A percentile compares a stretch with the other conserved stretches of the same genome.
Evolutionary conservation across 2,797 vertebrate species (phyloP).

Genomic region (Scyliorhinus canicula): DNA sequence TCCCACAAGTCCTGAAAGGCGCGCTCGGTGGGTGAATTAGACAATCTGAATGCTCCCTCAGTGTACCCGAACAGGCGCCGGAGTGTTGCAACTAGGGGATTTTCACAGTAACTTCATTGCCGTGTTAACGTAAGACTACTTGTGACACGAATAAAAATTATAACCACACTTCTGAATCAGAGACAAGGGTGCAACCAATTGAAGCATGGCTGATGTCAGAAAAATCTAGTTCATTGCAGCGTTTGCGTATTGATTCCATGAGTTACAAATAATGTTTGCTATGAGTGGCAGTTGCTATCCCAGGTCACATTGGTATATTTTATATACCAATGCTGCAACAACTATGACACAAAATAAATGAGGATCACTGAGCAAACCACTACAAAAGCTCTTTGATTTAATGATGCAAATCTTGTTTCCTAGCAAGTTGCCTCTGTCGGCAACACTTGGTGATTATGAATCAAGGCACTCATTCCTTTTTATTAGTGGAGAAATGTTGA

Average conservation of each 20-base stretch:
- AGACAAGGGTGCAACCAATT: background rate
- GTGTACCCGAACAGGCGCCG: too few species aligned
- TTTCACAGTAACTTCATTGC: too few species aligned
- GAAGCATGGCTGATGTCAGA: background rate
- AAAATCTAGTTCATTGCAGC: background rate
- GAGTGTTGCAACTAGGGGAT: too few species aligned
- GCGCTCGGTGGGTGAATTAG: too few species aligned
- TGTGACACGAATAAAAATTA: too few species aligned
- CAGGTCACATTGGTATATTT: background rate
- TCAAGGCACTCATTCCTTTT: too few species aligned
- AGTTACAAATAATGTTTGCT: background rate
- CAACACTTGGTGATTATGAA: background rate
- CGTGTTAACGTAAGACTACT: too few species aligned
- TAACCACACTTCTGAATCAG: background rate
- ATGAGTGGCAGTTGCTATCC: background rate
- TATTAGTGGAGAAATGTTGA: background rate
- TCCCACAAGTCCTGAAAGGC: too few species aligned
- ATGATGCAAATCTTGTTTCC: background rate
- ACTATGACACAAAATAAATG: background rate
- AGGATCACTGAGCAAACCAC: background rate
- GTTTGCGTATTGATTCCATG: background rate
- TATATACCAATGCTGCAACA: background rate
- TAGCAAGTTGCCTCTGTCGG: background rate
- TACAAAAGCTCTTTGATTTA: conserved; percentile 18
- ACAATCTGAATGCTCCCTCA: too few species aligned